Evolutionary conservation across 2,113 vertebrate genomes (phyloP).

Genomic region (Zosterops hypoxanthus): DNA sequence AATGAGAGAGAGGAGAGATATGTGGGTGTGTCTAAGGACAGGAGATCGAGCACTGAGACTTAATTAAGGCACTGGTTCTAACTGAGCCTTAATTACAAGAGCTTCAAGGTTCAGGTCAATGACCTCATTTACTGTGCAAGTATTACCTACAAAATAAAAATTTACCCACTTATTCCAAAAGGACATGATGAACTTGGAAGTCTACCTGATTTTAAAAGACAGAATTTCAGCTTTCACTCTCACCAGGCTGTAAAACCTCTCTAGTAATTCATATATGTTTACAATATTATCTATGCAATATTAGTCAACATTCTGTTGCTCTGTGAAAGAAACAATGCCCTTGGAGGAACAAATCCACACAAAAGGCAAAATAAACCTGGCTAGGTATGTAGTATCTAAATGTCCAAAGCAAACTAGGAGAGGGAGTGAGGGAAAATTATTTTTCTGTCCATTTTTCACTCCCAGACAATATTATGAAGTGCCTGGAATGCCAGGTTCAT

Average conservation of each 20-base stretch:
- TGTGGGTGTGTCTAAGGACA: neutral
- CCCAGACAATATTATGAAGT: constrained; percentile 30
- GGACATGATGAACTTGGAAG: neutral
- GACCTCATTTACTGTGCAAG: neutral
- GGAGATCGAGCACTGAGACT: neutral
- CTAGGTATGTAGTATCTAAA: neutral
- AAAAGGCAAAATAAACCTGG: neutral
- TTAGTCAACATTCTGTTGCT: neutral
- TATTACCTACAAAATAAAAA: neutral
- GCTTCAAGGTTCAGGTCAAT: neutral
- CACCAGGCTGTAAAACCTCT: neutral
- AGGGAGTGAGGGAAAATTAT: neutral
- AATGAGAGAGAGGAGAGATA: neutral
- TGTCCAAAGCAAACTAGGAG: neutral
- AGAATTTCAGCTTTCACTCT: neutral
- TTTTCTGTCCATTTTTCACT: constrained; percentile 6
- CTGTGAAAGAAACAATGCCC: neutral
- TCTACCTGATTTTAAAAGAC: neutral
- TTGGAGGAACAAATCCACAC: neutral
- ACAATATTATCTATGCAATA: neutral
- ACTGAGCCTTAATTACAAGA: neutral
- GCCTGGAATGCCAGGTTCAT: constrained; percentile 22
- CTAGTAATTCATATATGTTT: neutral
- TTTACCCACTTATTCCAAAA: neutral
- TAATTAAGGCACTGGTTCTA: neutral